These are phyloP conservation scores for Apoderus coryli DNA, from an alignment of 2,888 invertebrate genomes.

Conservation along the genomic window DNA sequence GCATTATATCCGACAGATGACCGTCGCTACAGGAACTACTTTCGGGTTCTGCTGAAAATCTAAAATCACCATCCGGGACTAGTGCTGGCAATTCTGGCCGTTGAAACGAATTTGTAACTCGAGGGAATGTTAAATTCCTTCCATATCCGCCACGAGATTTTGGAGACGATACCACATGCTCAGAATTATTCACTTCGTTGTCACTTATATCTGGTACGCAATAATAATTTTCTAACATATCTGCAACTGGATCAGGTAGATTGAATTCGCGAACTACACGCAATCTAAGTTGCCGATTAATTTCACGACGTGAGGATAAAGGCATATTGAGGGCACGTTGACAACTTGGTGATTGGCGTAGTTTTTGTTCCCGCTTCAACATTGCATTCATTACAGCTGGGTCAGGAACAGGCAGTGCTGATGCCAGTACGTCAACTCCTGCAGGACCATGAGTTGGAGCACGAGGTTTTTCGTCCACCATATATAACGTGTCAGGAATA, in stretches of 20 bases:
- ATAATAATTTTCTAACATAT: conserved; percentile 48
- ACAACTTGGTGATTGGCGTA: conserved; percentile 65
- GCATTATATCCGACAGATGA: conserved; percentile 70
- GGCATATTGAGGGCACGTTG: conserved; percentile 63
- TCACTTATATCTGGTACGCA: conserved; percentile 29
- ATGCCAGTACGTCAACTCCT: conserved; percentile 48
- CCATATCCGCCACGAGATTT: conserved; percentile 33
- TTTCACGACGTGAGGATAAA: conserved; percentile 61
- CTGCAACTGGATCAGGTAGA: conserved; percentile 76
- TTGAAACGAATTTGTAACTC: conserved; percentile 33
- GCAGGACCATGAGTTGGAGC: conserved; percentile 30
- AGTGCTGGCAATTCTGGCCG: conserved; percentile 48
- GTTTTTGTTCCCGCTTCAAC: conserved; percentile 72
- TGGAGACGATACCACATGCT: conserved; percentile 14
- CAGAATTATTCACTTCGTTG: conserved; percentile 24
- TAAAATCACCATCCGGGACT: conserved; percentile 46
- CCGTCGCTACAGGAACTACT: conserved; percentile 42
- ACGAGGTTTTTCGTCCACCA: conserved; percentile 40
- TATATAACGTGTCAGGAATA: conserved; percentile 88
- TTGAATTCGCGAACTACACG: conserved; percentile 90
- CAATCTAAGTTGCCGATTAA: conserved; percentile 64
- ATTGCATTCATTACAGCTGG: conserved; percentile 61
- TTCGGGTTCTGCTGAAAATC: conserved; percentile 33
- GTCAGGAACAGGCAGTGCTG: conserved; percentile 60
- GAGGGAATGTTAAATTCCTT: conserved; percentile 48